phyloP scores from a whole-genome alignment of 2,797 vertebrate species.

The Orestias chungarensis region DNA sequence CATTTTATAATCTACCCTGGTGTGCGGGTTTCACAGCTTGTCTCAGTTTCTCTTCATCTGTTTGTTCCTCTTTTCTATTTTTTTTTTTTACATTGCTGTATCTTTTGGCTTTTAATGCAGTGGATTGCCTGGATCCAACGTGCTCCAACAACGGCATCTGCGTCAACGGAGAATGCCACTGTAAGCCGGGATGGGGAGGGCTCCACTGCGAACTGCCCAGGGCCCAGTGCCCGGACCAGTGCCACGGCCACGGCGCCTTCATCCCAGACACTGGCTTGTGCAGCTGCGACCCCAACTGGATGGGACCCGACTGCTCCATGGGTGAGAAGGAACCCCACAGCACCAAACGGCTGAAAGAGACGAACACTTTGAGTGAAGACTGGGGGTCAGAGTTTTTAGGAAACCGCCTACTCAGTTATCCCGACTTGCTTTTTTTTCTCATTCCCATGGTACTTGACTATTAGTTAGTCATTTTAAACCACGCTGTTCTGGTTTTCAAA shows the following conservation, averaged over 20 bases:
- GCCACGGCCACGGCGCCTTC: constrained; percentile 97
- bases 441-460: constrained; percentile 41
- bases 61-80: constrained; percentile 8
- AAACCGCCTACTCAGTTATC: constrained; percentile 12
- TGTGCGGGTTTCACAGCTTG: constrained; percentile 22
- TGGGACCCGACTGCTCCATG: constrained; percentile 97
- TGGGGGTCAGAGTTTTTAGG: constrained; percentile 13
- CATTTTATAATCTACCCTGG: constrained; percentile 32
- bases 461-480: constrained; percentile 55
- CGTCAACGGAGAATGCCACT: constrained; percentile 95
- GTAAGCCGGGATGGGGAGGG: constrained; percentile 98
- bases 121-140: constrained; percentile 95
- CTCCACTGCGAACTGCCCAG: constrained; percentile 91
- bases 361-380: not conserved
- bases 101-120: constrained; percentile 70
- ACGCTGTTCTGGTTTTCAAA: constrained; percentile 45
- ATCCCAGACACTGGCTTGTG: constrained; percentile 94
- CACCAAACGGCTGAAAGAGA: not conserved
- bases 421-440: constrained; percentile 11
- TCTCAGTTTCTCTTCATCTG: constrained; percentile 28
- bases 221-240: constrained; percentile 97
- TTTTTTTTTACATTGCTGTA: constrained; percentile 5
- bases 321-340: constrained; percentile 80
- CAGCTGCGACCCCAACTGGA: constrained; percentile 98
- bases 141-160: constrained; percentile 98